Percentiles rank a stretch among this genome's conserved stretches.
These are phyloP conservation scores for Coturnix japonica DNA, from an alignment of 2,113 vertebrate genomes.

Conservation along the genomic window DNA sequence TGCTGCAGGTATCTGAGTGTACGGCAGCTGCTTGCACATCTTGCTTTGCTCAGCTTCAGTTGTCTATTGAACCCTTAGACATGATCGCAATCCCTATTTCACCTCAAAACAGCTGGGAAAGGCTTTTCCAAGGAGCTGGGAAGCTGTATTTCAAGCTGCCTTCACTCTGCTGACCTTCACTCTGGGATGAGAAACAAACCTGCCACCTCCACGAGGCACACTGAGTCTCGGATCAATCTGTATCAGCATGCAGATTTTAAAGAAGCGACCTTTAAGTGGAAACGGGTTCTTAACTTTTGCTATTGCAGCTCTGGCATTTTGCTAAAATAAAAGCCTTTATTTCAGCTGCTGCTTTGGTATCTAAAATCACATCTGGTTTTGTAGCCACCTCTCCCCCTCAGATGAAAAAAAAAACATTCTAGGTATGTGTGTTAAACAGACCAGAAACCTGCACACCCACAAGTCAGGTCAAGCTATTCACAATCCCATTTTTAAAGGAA, in stretches of 20 bases:
- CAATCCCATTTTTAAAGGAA: neutral
- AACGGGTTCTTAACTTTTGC: slow-evolving; percentile 29
- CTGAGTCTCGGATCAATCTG: slow-evolving; percentile 9
- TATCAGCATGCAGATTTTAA: slow-evolving; percentile 25
- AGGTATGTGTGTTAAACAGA: neutral
- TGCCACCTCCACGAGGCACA: neutral
- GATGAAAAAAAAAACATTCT: neutral
- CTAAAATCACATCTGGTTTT: neutral
- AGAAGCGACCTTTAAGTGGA: slow-evolving; percentile 41
- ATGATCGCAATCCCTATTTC: fast-evolving
- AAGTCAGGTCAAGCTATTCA: neutral
- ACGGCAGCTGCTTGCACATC: fast-evolving
- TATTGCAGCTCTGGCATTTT: neutral
- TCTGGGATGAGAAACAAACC: neutral
- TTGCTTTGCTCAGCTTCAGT: fast-evolving
- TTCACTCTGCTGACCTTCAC: neutral
- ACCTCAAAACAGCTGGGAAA: neutral
- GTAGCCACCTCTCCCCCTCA: neutral
- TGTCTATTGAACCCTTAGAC: fast-evolving
- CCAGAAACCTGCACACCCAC: neutral
- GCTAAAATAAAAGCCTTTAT: slow-evolving; percentile 34
- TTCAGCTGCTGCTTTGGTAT: neutral
- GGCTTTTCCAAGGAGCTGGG: neutral
- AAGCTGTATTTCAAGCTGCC: neutral
- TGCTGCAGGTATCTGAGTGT: neutral